Evolutionary conservation across 2,888 invertebrate species (phyloP), one percentile per base, ranked within the genome.

Genomic region (Cerastoderma edule): DNA sequence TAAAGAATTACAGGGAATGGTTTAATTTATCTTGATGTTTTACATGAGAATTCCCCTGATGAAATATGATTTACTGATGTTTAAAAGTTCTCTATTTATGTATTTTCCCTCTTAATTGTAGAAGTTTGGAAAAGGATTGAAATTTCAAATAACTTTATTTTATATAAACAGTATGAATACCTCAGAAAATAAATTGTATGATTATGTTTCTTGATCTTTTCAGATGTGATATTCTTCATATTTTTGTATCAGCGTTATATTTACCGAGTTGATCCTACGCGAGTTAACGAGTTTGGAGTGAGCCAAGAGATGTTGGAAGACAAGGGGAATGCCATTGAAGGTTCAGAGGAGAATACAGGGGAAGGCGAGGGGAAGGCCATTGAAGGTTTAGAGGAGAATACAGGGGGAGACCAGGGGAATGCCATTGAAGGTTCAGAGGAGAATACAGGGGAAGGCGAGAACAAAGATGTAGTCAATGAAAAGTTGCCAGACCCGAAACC

Each of bases 201-300:
- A n/a, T n/a, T n/a, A n/a, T n/a, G n/a, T n/a, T n/a, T n/a, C n/a
- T n/a, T n/a, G n/a, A n/a, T 39, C 39, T 22, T 94, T 94, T 71
- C 94, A 95, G 97, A 99, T 94, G 98, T 99, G 89, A 97, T 99
- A 57, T 99, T 99, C 95, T 96, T 99, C 93, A 97, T 99, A 92
- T 99, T 98, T 94, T 94, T 99, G 83, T 99, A 99, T 93, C 99
- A 99, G 94, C 95, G 98, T 83, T 99, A 97, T 96, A 98, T 99
- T 86, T 99, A 99, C 94, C 97, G 98, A 88, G 98, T 97, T 56
- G 99, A 99, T 93, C 96, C 96, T 75, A 96, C 96, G 82, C 95
- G 99, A 83, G 95, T 98, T 69, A 99, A 99, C 93, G 99, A 99
- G 93, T 99, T 97, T 94, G 99, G 99, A n/a, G 98, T 97, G 92